Conservation (phyloP, 1,140 invertebrate species). For the Megathymus violae region DNA sequence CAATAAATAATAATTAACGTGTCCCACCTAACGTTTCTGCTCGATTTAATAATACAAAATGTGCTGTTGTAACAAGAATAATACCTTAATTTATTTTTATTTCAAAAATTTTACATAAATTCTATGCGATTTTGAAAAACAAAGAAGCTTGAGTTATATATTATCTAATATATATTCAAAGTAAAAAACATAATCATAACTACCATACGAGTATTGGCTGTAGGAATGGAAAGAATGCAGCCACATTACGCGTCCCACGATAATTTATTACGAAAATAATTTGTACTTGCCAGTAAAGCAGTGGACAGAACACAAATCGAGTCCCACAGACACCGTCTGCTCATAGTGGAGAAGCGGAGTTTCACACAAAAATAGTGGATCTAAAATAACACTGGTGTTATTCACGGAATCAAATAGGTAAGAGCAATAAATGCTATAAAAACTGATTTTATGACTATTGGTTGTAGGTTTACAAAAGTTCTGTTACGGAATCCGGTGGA, state of each 20-base stretch:
- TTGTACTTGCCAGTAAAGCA: slow-evolving; percentile 46
- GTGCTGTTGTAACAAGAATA: too few relatives aligned
- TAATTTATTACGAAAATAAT: slow-evolving; percentile 28
- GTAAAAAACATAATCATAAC: too few relatives aligned
- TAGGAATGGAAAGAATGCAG: background rate
- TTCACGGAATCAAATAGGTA: slow-evolving; percentile 45
- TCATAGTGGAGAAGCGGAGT: slow-evolving; percentile 35
- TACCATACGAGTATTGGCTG: background rate
- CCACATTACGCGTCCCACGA: background rate
- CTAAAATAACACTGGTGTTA: slow-evolving; percentile 46
- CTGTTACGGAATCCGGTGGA: slow-evolving; percentile 28
- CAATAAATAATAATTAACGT: too few relatives aligned
- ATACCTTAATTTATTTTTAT: too few relatives aligned
- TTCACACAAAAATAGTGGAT: slow-evolving; percentile 41
- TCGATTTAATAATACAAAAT: too few relatives aligned
- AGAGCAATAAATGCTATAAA: slow-evolving; percentile 53
- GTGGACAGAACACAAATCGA: slow-evolving; percentile 40
- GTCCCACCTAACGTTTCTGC: too few relatives aligned
- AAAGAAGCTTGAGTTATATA: too few relatives aligned
- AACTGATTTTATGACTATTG: slow-evolving; percentile 57
- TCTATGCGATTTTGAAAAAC: too few relatives aligned
- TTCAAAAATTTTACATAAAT: too few relatives aligned
- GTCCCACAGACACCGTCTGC: slow-evolving; percentile 36
- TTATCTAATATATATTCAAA: too few relatives aligned
- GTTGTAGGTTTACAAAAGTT: slow-evolving; percentile 43